phyloP scores from a whole-genome alignment of 2,797 vertebrate species.

The Chloroceryle amazona region DNA sequence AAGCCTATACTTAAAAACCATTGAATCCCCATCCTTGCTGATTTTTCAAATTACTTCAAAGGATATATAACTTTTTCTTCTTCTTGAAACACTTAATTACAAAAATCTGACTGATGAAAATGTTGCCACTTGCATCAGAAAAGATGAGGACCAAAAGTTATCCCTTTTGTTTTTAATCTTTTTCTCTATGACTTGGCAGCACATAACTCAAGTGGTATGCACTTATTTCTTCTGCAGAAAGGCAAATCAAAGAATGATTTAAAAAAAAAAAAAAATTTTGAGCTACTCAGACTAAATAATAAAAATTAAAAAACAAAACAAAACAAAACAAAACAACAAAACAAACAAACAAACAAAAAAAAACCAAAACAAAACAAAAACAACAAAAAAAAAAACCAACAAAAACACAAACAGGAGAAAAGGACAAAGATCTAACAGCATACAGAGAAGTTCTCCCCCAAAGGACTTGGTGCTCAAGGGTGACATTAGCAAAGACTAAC shows the following conservation, averaged over 20 bases:
- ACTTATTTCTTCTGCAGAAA: background rate
- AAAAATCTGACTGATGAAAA: slow-evolving; percentile 14
- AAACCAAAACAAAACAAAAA: too few relatives aligned
- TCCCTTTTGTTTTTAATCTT: background rate
- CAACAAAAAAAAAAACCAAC: too few relatives aligned
- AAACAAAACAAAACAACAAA: too few relatives aligned
- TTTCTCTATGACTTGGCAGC: background rate
- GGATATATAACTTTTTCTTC: background rate
- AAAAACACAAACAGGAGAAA: background rate
- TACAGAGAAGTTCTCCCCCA: background rate
- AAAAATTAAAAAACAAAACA: too few relatives aligned
- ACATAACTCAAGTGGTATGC: background rate
- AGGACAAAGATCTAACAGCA: background rate
- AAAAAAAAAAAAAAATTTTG: background rate
- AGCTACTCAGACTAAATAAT: background rate
- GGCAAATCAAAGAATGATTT: background rate
- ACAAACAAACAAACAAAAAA: too few relatives aligned
- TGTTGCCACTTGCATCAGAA: background rate
- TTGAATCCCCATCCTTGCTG: background rate
- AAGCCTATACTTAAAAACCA: background rate
- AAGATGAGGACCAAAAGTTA: background rate
- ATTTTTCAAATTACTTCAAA: slow-evolving; percentile 50
- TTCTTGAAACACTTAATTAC: slow-evolving; percentile 17
- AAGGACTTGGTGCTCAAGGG: background rate
- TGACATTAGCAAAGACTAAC: background rate